Conservation (phyloP, 2,888 invertebrate genomes). For the Lithophane ornitopus region DNA sequence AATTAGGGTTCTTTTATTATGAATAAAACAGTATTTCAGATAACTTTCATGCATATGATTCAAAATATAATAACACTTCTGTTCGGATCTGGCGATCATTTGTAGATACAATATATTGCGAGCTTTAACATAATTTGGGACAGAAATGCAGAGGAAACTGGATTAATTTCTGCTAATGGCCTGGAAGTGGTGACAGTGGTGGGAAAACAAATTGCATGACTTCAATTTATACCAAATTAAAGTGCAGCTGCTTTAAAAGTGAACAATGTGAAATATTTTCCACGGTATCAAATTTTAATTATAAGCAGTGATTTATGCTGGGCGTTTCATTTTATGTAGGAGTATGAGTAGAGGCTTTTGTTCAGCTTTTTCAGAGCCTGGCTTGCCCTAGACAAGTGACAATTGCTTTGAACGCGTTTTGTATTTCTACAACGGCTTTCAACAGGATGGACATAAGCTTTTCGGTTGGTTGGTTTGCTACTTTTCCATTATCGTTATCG, state of each 20-base stretch:
- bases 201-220: conserved; percentile 75
- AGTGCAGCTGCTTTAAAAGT: conserved; percentile 24
- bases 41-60: conserved; percentile 5
- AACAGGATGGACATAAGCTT: background rate
- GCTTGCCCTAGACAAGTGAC: background rate
- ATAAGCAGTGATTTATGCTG: background rate
- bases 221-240: conserved; percentile 69
- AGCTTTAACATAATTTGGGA: conserved; percentile 62
- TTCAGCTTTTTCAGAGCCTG: background rate
- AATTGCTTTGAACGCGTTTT: background rate
- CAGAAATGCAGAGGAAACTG: conserved; percentile 73
- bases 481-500: too few species aligned
- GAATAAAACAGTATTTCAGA: conserved; percentile 5
- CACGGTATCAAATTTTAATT: conserved; percentile 17
- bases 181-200: conserved; percentile 73
- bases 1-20: background rate
- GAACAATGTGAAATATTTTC: conserved; percentile 17
- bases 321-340: background rate
- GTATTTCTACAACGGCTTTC: background rate
- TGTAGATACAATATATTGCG: conserved; percentile 14
- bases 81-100: background rate
- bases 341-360: background rate
- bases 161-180: conserved; percentile 78
- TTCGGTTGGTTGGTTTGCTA: background rate
- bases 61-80: conserved; percentile 17